Conservation (phyloP, 2,113 vertebrate species). For the Martes martes region DNA sequence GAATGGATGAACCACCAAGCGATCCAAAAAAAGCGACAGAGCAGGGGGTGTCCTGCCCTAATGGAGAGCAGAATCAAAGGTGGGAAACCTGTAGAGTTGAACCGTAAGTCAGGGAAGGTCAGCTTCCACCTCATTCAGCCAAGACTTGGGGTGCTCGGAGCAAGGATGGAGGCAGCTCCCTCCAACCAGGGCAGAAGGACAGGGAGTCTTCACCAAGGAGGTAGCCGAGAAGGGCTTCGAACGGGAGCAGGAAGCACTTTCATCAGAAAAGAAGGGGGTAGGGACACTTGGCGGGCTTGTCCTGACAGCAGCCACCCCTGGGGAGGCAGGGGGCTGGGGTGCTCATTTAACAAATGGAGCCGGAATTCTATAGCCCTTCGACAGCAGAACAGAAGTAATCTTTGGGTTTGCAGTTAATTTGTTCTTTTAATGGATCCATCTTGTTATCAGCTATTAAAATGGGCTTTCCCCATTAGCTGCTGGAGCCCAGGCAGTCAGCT, state of each 20-base stretch:
- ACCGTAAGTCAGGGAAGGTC: not conserved
- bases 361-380: conserved; percentile 21
- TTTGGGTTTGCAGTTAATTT: conserved; percentile 64
- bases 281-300: not conserved
- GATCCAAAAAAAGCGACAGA: not conserved
- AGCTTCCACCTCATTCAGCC: not conserved
- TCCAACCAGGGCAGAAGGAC: not conserved
- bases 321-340: not conserved
- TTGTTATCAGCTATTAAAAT: conserved; percentile 67
- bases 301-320: not conserved
- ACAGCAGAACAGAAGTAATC: conserved; percentile 51
- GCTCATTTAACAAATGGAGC: conserved; percentile 34
- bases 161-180: not conserved
- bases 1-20: not conserved
- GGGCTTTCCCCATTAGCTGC: conserved; percentile 57
- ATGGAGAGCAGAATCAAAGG: not conserved
- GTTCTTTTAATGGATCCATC: conserved; percentile 66
- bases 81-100: not conserved
- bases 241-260: not conserved
- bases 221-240: not conserved
- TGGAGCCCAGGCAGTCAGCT: conserved; percentile 14
- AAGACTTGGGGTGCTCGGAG: not conserved
- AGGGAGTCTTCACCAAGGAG: not conserved
- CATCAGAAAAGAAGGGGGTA: not conserved
- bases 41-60: not conserved